These are phyloP conservation scores for Poliocrania exsul DNA, from an alignment of 2,797 vertebrate genomes.

Conservation along the genomic window DNA sequence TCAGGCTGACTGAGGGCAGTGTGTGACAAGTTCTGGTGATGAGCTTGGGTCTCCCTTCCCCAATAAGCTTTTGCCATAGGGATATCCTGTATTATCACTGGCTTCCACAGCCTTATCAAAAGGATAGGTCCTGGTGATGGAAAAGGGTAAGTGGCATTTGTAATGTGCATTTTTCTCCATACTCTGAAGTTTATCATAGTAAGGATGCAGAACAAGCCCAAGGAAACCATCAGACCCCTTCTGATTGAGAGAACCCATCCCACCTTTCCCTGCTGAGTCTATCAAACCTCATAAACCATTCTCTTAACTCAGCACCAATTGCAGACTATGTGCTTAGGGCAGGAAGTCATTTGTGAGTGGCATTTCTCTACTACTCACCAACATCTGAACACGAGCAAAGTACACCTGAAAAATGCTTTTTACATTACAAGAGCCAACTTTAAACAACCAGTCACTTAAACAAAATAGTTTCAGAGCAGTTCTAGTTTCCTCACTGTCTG, in stretches of 20 bases:
- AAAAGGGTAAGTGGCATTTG: not conserved
- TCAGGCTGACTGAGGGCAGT: not conserved
- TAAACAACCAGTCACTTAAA: not conserved
- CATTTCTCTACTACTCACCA: not conserved
- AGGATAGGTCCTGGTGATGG: not conserved
- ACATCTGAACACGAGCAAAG: not conserved
- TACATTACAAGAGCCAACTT: not conserved
- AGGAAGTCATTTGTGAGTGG: not conserved
- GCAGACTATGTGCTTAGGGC: not conserved
- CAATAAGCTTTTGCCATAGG: not conserved
- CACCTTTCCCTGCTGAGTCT: not conserved
- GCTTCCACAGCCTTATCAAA: not conserved
- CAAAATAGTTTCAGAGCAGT: not conserved
- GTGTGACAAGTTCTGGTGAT: not conserved
- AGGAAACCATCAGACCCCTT: not conserved
- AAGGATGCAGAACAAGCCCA: not conserved
- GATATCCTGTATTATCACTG: not conserved
- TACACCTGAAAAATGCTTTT: slow-evolving; percentile 17
- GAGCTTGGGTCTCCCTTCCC: not conserved
- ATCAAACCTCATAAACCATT: not conserved
- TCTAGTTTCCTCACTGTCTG: not conserved
- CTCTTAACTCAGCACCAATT: not conserved
- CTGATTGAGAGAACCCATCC: not conserved
- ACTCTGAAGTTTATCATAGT: not conserved
- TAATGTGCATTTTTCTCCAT: not conserved